phyloP scores from a whole-genome alignment of 2,888 invertebrate species.

The Hyalella azteca region DNA sequence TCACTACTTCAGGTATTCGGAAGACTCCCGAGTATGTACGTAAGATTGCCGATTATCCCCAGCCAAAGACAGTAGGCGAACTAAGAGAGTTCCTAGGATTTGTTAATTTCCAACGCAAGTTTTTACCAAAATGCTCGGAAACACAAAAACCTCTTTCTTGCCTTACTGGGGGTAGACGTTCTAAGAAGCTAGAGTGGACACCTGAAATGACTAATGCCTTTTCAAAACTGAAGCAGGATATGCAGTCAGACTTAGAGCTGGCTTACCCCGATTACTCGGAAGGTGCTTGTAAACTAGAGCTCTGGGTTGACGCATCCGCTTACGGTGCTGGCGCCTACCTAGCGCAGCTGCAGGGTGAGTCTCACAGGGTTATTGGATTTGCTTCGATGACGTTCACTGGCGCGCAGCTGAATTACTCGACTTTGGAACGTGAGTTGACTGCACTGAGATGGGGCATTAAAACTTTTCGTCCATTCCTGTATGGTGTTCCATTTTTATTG shows the following conservation, averaged over 20 bases:
- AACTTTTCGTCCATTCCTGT: background rate
- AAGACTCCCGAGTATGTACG: too few relatives aligned
- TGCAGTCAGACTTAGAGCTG: background rate
- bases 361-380: background rate
- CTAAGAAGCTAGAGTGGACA: background rate
- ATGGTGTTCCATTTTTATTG: background rate
- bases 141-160: background rate
- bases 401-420: background rate
- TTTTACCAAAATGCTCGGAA: background rate
- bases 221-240: background rate
- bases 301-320: too few relatives aligned
- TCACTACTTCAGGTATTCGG: too few relatives aligned
- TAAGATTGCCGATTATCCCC: too few relatives aligned
- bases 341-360: background rate
- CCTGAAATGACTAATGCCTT: background rate
- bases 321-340: too few relatives aligned
- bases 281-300: background rate
- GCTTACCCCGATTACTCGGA: background rate
- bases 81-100: background rate
- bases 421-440: slow-evolving; percentile 2
- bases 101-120: background rate
- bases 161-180: background rate
- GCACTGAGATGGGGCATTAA: slow-evolving; percentile 4
- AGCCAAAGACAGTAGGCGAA: too few relatives aligned
- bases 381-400: background rate